Percentiles rank a stretch among this genome's conserved stretches.
Conservation (phyloP, 2,797 vertebrate genomes). For the Gila robusta region DNA sequence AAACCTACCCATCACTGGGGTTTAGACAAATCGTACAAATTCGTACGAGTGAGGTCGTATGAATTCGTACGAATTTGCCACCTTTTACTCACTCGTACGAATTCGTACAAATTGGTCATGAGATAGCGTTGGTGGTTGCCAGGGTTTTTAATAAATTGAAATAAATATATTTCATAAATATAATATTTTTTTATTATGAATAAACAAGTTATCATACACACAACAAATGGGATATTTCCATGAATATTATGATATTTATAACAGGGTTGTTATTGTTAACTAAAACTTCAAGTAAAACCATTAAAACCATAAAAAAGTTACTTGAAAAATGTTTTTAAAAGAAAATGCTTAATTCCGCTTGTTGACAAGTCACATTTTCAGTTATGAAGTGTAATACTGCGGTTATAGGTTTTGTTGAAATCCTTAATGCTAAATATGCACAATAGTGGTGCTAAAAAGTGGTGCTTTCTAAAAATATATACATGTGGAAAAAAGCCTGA, state of each 20-base stretch:
- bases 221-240: neutral
- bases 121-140: neutral
- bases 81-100: no score
- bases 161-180: neutral
- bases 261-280: neutral
- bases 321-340: no score
- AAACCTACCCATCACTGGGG: no score
- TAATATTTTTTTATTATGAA: neutral
- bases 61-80: no score
- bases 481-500: neutral
- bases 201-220: neutral
- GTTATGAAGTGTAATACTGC: neutral
- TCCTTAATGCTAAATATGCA: constrained; percentile 15
- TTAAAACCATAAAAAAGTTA: no score
- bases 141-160: neutral
- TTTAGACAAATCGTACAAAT: no score
- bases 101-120: no score
- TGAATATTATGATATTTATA: neutral
- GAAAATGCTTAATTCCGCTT: neutral
- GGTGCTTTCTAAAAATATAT: constrained; percentile 11
- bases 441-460: constrained; percentile 26
- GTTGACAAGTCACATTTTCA: neutral
- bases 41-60: no score
- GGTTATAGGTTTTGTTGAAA: neutral
- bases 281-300: neutral